These are phyloP conservation scores for Actinemys pallida DNA, from an alignment of 2,113 vertebrate genomes.

Conservation along the genomic window DNA sequence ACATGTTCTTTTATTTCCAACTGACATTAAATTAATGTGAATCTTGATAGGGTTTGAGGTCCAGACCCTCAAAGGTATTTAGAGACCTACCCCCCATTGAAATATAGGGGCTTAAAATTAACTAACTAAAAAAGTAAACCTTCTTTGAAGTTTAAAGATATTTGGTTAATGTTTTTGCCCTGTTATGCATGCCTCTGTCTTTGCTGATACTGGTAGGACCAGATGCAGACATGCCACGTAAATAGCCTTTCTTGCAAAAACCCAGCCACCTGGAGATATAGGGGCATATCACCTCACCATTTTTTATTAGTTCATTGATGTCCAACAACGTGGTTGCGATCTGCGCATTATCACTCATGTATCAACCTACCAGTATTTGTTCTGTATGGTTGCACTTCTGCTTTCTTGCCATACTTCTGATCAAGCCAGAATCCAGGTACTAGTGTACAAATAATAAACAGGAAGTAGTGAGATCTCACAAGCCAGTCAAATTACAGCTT, in stretches of 20 bases:
- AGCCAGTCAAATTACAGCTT: background rate
- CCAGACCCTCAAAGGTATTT: background rate
- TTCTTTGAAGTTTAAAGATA: background rate
- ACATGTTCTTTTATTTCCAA: background rate
- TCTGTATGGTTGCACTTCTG: background rate
- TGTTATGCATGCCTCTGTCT: background rate
- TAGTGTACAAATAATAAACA: background rate
- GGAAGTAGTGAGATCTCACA: background rate
- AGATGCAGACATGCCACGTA: background rate
- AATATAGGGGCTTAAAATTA: background rate
- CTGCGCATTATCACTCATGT: background rate
- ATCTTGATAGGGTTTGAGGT: background rate
- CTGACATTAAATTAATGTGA: background rate
- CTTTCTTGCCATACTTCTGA: background rate
- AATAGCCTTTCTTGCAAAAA: background rate
- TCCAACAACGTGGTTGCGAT: background rate
- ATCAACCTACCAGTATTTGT: background rate
- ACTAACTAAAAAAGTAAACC: background rate
- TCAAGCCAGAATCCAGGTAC: background rate
- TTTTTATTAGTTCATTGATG: background rate
- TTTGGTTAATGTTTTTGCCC: background rate
- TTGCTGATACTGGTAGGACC: background rate
- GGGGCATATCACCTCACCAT: no score
- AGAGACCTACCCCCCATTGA: background rate
- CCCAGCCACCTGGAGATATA: background rate